A percentile compares a stretch with the other conserved stretches of the same genome.
phyloP scores from a whole-genome alignment of 2,888 invertebrate species.

The Chaetoderma sp. region DNA sequence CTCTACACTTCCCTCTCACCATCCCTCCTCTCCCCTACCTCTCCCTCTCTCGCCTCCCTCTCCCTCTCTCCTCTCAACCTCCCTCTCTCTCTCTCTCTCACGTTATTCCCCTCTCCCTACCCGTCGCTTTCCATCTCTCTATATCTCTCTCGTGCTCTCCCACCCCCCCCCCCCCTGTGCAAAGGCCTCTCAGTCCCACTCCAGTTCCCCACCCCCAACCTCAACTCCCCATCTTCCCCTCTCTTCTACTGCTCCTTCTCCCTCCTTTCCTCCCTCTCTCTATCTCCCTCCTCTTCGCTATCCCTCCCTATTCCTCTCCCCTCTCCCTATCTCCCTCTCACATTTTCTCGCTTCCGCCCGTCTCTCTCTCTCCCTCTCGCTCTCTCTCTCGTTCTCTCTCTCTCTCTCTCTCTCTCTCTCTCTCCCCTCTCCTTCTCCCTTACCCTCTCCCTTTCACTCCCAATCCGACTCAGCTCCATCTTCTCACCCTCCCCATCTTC shows the following conservation, averaged over 20 bases:
- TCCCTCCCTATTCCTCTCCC: not conserved
- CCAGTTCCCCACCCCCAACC: no score
- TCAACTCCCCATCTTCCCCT: not conserved
- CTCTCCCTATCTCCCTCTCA: not conserved
- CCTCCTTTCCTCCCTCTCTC: not conserved
- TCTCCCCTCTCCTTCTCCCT: not conserved
- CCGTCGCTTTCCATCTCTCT: not conserved
- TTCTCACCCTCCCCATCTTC: not conserved
- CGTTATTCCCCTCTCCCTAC: not conserved
- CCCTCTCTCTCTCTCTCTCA: slow-evolving; percentile 6
- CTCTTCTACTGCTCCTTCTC: not conserved
- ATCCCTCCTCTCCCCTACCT: no score
- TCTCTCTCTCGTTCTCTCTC: no score
- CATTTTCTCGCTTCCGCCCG: slow-evolving; percentile 16
- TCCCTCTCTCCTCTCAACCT: slow-evolving; percentile 4
- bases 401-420: not conserved
- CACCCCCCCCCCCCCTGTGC: not conserved
- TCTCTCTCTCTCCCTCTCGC: slow-evolving; percentile 20
- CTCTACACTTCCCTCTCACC: no score
- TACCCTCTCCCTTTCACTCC: not conserved
- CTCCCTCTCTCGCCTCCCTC: no score
- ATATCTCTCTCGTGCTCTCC: not conserved
- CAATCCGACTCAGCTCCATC: not conserved
- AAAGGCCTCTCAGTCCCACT: no score
- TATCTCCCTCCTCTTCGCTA: not conserved